Evolutionary conservation across 1,140 invertebrate genomes (phyloP), one percentile per base, ranked within the genome.

Genomic region (Pseudomyrmex cubaensis): DNA sequence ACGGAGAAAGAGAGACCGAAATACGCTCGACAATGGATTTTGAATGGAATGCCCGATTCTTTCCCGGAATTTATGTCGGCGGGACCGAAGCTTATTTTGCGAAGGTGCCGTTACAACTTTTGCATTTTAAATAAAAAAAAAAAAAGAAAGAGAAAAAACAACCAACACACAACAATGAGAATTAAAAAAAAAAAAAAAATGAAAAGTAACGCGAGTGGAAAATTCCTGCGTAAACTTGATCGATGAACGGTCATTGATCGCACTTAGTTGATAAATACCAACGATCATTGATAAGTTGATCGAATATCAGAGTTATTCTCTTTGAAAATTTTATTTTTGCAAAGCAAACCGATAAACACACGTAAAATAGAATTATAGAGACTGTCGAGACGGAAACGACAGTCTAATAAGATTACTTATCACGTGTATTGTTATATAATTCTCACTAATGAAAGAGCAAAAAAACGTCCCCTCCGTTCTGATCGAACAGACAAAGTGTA

Each of bases 301-400:
- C 66, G 61, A 64, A 64, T 80, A 44, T 67, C 74, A 77, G 48
- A 70, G 76, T 80, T 80, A 57, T 59, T 80, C 66, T 80, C 66
- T 70, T 80, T 80, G 56, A 44, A 80, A 80, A 80, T 80, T 80
- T 80, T 80, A 80, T 80, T 80, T 80, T 80, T 80, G 76, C 76
- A 80, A 80, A 13, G 54, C 76, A 50, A 70, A 80, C 76, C 44
- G 52, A 80, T 35, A 57, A 35, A 35, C 35, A 35, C 35, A 35
- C 35, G 35, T 78, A 78, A 63, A 22, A 80, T 70, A 70, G 54
- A 80, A 59, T 80, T 80, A 70, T 80, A 80, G 54, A 20, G 76
- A 70, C 44, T 72, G 76, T 44, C 66, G 22, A 61, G 76, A 72
- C 44, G 59, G 67, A 25, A 44, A 59, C 57, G 66, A 61, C 44